Evolutionary conservation across 2,797 vertebrate species (phyloP).

Genomic region (Chiroxiphia lanceolata): DNA sequence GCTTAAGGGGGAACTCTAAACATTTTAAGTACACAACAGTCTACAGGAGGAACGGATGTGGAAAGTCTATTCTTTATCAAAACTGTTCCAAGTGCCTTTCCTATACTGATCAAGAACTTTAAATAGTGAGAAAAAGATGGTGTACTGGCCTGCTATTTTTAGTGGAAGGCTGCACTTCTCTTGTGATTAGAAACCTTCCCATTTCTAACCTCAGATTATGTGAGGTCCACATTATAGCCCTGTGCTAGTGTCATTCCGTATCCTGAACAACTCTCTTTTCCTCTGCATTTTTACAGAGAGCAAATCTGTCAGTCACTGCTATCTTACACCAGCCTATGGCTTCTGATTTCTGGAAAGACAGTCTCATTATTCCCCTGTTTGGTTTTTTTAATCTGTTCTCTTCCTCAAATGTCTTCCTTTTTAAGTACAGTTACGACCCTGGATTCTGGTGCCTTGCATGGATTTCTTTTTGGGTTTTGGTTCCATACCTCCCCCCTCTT

Average conservation of each 20-base stretch:
- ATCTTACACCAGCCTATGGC: neutral
- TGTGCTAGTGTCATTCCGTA: neutral
- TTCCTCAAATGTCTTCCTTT: neutral
- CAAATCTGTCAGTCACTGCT: neutral
- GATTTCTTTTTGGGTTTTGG: neutral
- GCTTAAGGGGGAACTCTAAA: neutral
- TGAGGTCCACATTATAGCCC: neutral
- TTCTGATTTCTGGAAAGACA: neutral
- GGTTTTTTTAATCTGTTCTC: neutral
- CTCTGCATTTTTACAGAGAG: neutral
- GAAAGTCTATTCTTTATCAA: neutral
- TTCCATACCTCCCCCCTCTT: accelerated
- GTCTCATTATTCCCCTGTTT: neutral
- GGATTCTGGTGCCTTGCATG: neutral
- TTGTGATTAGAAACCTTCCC: neutral
- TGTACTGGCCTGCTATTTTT: neutral
- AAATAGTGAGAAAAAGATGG: neutral
- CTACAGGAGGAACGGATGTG: accelerated
- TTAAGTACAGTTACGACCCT: neutral
- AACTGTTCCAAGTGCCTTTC: neutral
- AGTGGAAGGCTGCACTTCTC: neutral
- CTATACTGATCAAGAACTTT: neutral
- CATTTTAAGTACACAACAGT: neutral
- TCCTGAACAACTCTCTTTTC: neutral
- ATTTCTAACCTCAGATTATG: neutral